Conservation (phyloP, 2,888 invertebrate species). For the Maniola hyperantus region DNA sequence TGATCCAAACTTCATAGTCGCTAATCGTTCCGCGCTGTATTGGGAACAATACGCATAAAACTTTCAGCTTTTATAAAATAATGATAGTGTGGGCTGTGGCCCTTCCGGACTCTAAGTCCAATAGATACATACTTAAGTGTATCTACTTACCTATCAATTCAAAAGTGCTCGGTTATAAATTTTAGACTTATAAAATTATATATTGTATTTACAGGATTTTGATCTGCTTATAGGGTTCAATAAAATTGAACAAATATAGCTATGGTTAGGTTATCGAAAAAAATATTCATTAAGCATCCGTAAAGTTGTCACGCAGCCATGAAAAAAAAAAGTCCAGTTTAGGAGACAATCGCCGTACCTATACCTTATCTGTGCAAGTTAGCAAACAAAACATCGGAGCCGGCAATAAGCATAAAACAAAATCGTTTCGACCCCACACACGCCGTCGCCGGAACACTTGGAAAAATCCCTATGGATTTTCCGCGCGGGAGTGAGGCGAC, state of each 20-base stretch:
- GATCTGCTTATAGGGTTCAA: background rate
- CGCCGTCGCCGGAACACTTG: conserved; percentile 80
- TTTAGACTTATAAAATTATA: too few relatives aligned
- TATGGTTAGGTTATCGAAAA: background rate
- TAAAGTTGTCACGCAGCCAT: conserved; percentile 38
- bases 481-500: conserved; percentile 69
- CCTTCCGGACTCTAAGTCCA: too few relatives aligned
- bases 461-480: conserved; percentile 83
- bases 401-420: conserved; percentile 82
- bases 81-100: too few relatives aligned
- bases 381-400: conserved; percentile 80
- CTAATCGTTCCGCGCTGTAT: too few relatives aligned
- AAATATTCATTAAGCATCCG: conserved; percentile 4
- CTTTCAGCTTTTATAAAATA: too few relatives aligned
- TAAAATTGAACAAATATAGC: background rate
- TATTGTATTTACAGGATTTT: background rate
- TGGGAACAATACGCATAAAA: too few relatives aligned
- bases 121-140: too few relatives aligned
- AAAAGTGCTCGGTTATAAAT: too few relatives aligned
- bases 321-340: conserved; percentile 55
- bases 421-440: conserved; percentile 81
- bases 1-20: too few relatives aligned
- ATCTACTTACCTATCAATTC: too few relatives aligned
- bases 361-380: conserved; percentile 77
- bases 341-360: conserved; percentile 67